A percentile compares a stretch with the other conserved stretches of the same genome.
These are phyloP conservation scores for Bursaphelenchus okinawaensis DNA, from an alignment of 2,888 invertebrate species.

Conservation along the genomic window DNA sequence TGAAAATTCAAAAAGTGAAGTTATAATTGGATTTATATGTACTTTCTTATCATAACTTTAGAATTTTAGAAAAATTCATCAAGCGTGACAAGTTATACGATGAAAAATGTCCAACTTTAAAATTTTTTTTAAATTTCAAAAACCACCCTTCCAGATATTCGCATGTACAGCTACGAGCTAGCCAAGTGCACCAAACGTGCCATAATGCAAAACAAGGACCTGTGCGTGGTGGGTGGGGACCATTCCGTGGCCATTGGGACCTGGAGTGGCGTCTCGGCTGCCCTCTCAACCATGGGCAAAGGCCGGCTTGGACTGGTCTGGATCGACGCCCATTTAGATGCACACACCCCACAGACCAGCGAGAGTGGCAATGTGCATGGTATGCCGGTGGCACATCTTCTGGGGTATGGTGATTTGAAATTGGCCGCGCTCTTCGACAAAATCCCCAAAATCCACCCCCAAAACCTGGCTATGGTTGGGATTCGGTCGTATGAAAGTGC, in stretches of 20 bases:
- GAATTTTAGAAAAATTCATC: too few relatives aligned
- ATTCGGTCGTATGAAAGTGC: conserved; percentile 43
- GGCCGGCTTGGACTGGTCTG: conserved; percentile 48
- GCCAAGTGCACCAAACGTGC: conserved; percentile 37
- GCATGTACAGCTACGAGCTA: conserved; percentile 15
- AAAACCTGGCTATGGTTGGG: conserved; percentile 45
- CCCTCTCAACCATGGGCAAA: conserved; percentile 26
- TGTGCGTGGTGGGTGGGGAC: conserved; percentile 47
- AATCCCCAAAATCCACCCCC: conserved; percentile 39
- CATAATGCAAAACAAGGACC: conserved; percentile 33
- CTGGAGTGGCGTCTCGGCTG: conserved; percentile 47
- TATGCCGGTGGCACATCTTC: conserved; percentile 50
- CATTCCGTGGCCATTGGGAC: conserved; percentile 52
- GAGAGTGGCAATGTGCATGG: conserved; percentile 49
- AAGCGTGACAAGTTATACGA: too few relatives aligned
- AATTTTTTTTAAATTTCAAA: too few relatives aligned
- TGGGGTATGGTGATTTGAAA: conserved; percentile 41
- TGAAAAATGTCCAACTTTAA: too few relatives aligned
- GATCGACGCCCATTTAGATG: conserved; percentile 52
- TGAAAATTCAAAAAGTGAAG: too few relatives aligned
- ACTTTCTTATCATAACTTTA: too few relatives aligned
- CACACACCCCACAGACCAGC: conserved; percentile 40
- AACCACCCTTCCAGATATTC: background rate
- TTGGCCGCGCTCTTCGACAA: conserved; percentile 28
- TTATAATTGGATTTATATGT: too few relatives aligned